A percentile compares a stretch with the other conserved stretches of the same genome.
These are phyloP conservation scores for Brachylomia viminalis DNA, from an alignment of 2,888 invertebrate genomes.

Conservation along the genomic window DNA sequence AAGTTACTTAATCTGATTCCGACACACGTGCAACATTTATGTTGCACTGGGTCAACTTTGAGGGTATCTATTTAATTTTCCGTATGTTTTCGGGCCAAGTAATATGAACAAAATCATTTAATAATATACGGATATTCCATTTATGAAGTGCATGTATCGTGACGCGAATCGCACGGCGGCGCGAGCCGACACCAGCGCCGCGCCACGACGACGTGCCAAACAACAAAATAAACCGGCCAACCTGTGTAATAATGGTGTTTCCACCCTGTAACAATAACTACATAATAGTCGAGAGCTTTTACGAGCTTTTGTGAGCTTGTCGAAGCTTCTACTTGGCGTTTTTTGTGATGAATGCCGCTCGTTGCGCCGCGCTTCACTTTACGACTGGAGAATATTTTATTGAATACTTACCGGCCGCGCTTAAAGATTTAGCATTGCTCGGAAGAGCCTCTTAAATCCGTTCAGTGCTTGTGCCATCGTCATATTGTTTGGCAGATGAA, in stretches of 20 bases:
- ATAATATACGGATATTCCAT: conserved; percentile 22
- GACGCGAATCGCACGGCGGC: conserved; percentile 38
- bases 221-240: conserved; percentile 87
- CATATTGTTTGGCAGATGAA: conserved; percentile 78
- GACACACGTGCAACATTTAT: conserved; percentile 28
- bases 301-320: conserved; percentile 90
- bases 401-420: conserved; percentile 83
- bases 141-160: conserved; percentile 54
- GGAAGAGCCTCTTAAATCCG: conserved; percentile 75
- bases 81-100: background rate
- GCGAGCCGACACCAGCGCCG: conserved; percentile 69
- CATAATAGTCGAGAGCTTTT: conserved; percentile 90
- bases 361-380: conserved; percentile 79
- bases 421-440: conserved; percentile 77
- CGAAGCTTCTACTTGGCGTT: conserved; percentile 88
- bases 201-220: conserved; percentile 82
- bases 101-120: conserved; percentile 13
- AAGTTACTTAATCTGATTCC: conserved; percentile 28
- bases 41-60: background rate
- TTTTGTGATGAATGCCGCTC: conserved; percentile 86
- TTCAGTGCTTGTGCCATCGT: conserved; percentile 77
- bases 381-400: conserved; percentile 85
- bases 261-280: conserved; percentile 90
- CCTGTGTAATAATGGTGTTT: conserved; percentile 90
- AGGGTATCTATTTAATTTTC: background rate